A percentile compares a stretch with the other conserved stretches of the same genome.
Evolutionary conservation across 2,797 vertebrate species (phyloP).

Genomic region (Parambassis ranga): DNA sequence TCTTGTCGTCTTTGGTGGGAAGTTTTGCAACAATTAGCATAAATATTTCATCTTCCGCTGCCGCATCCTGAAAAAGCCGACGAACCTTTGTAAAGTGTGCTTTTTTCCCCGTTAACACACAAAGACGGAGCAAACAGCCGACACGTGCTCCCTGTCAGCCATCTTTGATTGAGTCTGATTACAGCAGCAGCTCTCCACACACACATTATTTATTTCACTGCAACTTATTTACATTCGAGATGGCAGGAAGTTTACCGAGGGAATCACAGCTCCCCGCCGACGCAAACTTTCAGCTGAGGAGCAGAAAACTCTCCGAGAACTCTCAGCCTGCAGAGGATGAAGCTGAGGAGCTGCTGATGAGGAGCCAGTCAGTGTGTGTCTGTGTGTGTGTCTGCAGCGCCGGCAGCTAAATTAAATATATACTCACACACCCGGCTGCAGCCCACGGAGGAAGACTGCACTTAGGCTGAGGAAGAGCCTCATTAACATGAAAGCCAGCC

Average conservation of each 20-base stretch:
- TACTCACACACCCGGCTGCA: constrained; percentile 47
- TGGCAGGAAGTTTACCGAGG: constrained; percentile 35
- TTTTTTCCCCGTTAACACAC: constrained; percentile 59
- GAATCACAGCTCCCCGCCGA: constrained; percentile 11
- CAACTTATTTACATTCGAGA: constrained; percentile 68
- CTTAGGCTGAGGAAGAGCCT: constrained; percentile 69
- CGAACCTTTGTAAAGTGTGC: constrained; percentile 67
- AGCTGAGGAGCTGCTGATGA: constrained; percentile 8
- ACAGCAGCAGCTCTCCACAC: constrained; percentile 18
- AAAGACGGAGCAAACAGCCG: constrained; percentile 50
- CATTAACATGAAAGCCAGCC: constrained; percentile 65
- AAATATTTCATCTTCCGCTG: constrained; percentile 78
- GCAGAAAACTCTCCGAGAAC: constrained; percentile 25
- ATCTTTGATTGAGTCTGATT: constrained; percentile 58
- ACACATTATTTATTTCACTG: constrained; percentile 58
- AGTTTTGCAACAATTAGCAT: constrained; percentile 85
- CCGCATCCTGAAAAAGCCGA: constrained; percentile 18
- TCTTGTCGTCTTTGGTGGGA: constrained; percentile 74
- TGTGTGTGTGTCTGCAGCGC: constrained; percentile 42
- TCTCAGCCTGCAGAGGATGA: constrained; percentile 17
- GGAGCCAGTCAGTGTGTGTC: constrained; percentile 45
- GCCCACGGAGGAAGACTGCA: constrained; percentile 57
- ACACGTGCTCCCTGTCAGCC: constrained; percentile 58
- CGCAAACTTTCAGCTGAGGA: constrained; percentile 58
- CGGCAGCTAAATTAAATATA: constrained; percentile 67